Percentiles rank a stretch among this genome's conserved stretches.
Conservation (phyloP, 2,797 vertebrate genomes). For the Myoxocephalus aenaeus region DNA sequence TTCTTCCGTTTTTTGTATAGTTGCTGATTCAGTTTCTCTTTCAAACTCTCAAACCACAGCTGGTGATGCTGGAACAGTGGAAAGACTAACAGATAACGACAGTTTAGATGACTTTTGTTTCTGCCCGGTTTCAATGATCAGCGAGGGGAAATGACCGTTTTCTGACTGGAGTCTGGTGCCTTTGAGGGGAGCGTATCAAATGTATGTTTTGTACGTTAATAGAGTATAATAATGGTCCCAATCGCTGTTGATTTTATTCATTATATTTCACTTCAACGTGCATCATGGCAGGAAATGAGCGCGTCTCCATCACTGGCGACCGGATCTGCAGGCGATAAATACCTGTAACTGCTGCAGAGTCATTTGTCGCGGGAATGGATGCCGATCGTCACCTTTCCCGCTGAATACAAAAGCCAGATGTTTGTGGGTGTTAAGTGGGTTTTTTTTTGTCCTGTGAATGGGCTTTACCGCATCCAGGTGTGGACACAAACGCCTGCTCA, state of each 20-base stretch:
- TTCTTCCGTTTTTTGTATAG: neutral
- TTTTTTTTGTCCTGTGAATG: neutral
- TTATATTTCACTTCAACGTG: neutral
- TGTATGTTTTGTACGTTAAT: neutral
- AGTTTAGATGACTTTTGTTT: neutral
- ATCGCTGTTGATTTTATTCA: neutral
- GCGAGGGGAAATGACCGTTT: neutral
- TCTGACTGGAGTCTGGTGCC: too few relatives aligned
- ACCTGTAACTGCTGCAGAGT: neutral
- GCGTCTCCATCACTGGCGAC: neutral
- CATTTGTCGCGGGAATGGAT: neutral
- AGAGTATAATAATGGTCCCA: neutral
- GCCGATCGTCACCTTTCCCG: neutral
- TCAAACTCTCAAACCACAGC: neutral
- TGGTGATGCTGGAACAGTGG: neutral
- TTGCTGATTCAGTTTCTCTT: neutral
- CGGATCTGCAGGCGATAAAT: too few relatives aligned
- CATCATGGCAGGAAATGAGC: neutral
- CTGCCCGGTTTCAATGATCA: neutral
- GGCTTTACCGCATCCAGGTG: slow-evolving; percentile 44
- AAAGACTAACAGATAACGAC: neutral
- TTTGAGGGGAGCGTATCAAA: neutral
- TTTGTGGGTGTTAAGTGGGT: neutral
- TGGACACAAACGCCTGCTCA: slow-evolving; percentile 45
- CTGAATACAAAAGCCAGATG: neutral